phyloP scores from a whole-genome alignment of 1,140 invertebrate genomes.

The Zaprionus africanus region DNA sequence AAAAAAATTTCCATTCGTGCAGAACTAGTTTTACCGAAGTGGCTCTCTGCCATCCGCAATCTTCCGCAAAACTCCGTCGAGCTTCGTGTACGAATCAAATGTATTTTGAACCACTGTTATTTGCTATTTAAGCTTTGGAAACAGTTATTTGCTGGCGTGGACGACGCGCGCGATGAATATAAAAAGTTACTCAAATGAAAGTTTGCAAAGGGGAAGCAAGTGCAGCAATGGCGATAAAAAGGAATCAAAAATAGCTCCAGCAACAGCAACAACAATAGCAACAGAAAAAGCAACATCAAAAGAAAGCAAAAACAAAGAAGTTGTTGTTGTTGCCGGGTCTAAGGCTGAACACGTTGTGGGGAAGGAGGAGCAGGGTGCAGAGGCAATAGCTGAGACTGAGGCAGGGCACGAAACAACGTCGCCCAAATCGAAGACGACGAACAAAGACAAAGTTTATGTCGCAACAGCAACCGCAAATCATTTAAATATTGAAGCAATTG shows the following conservation, averaged over 20 bases:
- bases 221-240: slow-evolving; percentile 29
- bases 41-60: too few species aligned
- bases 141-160: slow-evolving; percentile 34
- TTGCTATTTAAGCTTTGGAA: slow-evolving; percentile 25
- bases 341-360: slow-evolving; percentile 26
- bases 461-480: slow-evolving; percentile 53
- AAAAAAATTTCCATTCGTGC: too few species aligned
- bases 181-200: slow-evolving; percentile 57
- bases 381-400: background rate
- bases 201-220: slow-evolving; percentile 39
- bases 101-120: slow-evolving; percentile 6
- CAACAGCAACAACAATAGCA: background rate
- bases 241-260: slow-evolving; percentile 28
- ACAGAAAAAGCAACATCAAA: background rate
- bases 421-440: slow-evolving; percentile 10
- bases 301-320: slow-evolving; percentile 39
- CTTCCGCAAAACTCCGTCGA: background rate
- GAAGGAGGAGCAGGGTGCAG: background rate
- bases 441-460: slow-evolving; percentile 61
- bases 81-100: background rate
- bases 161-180: slow-evolving; percentile 36
- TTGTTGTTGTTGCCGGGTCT: slow-evolving; percentile 13
- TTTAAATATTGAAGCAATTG: slow-evolving; percentile 75
- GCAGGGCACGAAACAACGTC: background rate
- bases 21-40: too few species aligned